These are phyloP conservation scores for Brachyopa scutellaris DNA, from an alignment of 2,888 invertebrate species.

Conservation along the genomic window DNA sequence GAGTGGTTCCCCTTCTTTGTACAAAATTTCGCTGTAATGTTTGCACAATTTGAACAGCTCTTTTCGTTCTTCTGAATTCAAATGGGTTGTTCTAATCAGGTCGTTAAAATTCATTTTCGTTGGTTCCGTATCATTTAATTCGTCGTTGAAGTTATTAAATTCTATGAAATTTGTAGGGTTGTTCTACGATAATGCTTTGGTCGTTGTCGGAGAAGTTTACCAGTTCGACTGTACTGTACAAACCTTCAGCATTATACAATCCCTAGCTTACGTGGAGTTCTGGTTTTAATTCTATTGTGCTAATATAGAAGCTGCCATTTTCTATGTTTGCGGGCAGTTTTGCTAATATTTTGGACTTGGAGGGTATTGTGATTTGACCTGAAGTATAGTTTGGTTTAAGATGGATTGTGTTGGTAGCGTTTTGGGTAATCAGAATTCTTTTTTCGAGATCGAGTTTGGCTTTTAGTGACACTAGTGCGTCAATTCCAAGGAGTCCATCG, in stretches of 20 bases:
- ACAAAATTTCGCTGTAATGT: not conserved
- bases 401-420: not conserved
- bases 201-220: not conserved
- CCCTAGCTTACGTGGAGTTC: not conserved
- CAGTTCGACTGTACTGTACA: constrained; percentile 10
- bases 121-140: no score
- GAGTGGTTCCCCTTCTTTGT: constrained; percentile 1
- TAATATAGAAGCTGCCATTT: not conserved
- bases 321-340: not conserved
- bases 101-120: no score
- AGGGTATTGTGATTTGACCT: constrained; percentile 2
- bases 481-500: not conserved
- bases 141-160: not conserved
- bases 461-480: not conserved
- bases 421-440: not conserved
- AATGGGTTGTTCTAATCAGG: not conserved
- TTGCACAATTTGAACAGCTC: not conserved
- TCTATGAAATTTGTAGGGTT: not conserved
- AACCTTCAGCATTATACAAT: constrained; percentile 1
- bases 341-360: not conserved
- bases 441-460: not conserved
- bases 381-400: not conserved
- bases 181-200: not conserved
- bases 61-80: constrained; percentile 11
- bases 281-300: constrained; percentile 9